phyloP scores from a whole-genome alignment of 2,888 invertebrate species.

The Melieria picta region DNA sequence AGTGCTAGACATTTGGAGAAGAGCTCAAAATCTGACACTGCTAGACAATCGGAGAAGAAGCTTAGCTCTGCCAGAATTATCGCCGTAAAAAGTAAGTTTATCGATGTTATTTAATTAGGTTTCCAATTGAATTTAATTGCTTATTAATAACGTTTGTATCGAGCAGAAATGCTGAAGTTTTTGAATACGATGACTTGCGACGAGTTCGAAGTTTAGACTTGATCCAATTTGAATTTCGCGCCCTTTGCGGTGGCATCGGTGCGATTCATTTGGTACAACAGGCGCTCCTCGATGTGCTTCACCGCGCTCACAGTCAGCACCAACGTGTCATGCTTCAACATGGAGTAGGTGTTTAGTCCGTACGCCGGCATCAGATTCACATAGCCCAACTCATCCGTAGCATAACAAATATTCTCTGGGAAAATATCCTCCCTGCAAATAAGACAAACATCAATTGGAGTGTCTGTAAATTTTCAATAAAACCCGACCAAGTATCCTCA shows the following conservation, averaged over 20 bases:
- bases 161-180: background rate
- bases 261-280: constrained; percentile 76
- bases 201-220: constrained; percentile 59
- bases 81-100: too few relatives aligned
- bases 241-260: constrained; percentile 67
- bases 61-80: too few relatives aligned
- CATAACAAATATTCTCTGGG: constrained; percentile 87
- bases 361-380: constrained; percentile 96
- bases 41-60: too few relatives aligned
- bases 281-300: constrained; percentile 82
- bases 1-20: too few relatives aligned
- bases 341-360: constrained; percentile 94
- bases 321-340: constrained; percentile 95
- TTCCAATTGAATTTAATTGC: too few relatives aligned
- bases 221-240: constrained; percentile 72
- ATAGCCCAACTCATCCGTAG: constrained; percentile 80
- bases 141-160: too few relatives aligned
- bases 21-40: too few relatives aligned
- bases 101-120: too few relatives aligned
- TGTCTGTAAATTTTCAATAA: background rate
- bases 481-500: constrained; percentile 1
- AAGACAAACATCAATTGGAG: background rate
- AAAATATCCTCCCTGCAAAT: constrained; percentile 74
- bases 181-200: constrained; percentile 5
- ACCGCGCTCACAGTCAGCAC: constrained; percentile 87